Conservation (phyloP, 2,797 vertebrate species). For the Diceros bicornis region DNA sequence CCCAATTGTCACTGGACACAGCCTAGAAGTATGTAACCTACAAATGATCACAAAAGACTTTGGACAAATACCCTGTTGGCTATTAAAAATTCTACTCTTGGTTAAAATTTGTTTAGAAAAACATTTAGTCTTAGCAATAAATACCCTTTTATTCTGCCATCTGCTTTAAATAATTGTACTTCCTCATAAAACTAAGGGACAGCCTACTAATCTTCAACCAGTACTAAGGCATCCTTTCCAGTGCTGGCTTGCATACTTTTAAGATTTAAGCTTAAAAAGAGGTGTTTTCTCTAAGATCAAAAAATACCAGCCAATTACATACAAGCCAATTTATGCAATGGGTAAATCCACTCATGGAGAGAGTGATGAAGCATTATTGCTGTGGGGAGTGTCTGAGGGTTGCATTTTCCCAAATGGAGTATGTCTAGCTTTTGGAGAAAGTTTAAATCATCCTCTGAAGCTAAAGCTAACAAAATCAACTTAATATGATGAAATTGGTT, state of each 20-base stretch:
- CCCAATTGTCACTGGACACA: neutral
- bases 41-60: neutral
- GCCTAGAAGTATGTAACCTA: neutral
- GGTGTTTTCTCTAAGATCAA: neutral
- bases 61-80: neutral
- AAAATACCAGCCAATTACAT: neutral
- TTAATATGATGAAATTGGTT: neutral
- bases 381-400: neutral
- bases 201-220: neutral
- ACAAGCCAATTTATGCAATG: neutral
- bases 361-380: neutral
- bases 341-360: neutral
- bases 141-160: constrained; percentile 9
- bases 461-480: neutral
- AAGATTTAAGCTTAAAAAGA: constrained; percentile 32
- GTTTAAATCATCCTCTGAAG: constrained; percentile 16
- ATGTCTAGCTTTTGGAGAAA: neutral
- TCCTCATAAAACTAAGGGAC: neutral
- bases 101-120: constrained; percentile 11
- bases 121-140: neutral
- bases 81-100: neutral
- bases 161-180: constrained; percentile 24
- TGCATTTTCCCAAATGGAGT: neutral
- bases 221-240: neutral
- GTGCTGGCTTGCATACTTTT: neutral